These are phyloP conservation scores for Mimas tiliae DNA, from an alignment of 2,888 invertebrate genomes.

Conservation along the genomic window DNA sequence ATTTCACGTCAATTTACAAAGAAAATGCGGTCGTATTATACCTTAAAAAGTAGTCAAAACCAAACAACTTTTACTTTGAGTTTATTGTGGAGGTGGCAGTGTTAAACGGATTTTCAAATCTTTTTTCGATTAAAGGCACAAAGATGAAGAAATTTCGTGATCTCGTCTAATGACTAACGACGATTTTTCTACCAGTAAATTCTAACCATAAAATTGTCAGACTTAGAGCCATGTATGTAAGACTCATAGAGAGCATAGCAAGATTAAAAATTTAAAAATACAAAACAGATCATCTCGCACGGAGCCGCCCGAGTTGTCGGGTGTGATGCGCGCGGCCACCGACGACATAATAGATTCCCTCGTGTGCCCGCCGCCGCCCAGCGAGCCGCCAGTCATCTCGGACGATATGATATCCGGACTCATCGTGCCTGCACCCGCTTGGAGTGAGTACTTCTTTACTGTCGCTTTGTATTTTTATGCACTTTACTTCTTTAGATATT, in stretches of 20 bases:
- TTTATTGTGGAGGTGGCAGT: neutral
- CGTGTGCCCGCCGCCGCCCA: constrained; percentile 98
- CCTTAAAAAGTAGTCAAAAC: constrained; percentile 26
- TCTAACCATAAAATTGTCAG: neutral
- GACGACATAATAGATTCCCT: constrained; percentile 97
- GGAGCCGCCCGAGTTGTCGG: constrained; percentile 91
- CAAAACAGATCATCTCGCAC: constrained; percentile 89
- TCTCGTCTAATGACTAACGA: neutral
- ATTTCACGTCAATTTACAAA: constrained; percentile 29
- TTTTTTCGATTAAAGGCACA: neutral
- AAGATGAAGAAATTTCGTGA: neutral
- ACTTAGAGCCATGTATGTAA: too few species aligned
- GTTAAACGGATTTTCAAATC: neutral
- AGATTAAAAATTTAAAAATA: neutral
- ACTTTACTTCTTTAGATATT: neutral
- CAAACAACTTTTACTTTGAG: constrained; percentile 29
- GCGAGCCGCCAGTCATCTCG: constrained; percentile 95
- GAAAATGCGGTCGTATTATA: constrained; percentile 26
- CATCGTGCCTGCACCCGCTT: constrained; percentile 98
- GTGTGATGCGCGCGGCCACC: constrained; percentile 93
- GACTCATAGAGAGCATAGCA: too few species aligned
- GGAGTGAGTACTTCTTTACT: constrained; percentile 88
- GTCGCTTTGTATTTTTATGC: too few species aligned
- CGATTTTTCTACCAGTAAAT: neutral
- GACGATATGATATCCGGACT: constrained; percentile 98